Evolutionary conservation across 2,113 vertebrate genomes (phyloP), one percentile per base, ranked within the genome.

Genomic region (Calyptomena viridis): DNA sequence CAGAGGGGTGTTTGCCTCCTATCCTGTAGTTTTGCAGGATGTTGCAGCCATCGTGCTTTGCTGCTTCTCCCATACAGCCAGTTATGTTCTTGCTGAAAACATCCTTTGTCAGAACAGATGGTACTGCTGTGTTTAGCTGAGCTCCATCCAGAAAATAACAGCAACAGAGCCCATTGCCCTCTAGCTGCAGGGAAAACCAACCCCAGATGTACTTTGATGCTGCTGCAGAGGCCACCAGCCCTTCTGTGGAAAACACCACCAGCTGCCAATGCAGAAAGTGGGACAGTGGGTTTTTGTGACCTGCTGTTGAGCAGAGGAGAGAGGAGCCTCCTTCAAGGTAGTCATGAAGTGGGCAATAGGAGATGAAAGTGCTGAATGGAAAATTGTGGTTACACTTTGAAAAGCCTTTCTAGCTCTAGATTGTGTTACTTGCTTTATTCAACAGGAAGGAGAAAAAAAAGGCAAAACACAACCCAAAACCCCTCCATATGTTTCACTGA

Each of bases 81-180:
- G 67, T 73, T 0, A 0, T 47, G 14, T n/a, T 82, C 94, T 90
- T 56, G 18, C 50, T 84, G 79, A 42, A 63, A 76, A 39, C 6
- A 30, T 52, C 33, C 33, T 82, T 73, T 69, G n/a, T 74, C 81
- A 89, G 77, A 79, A 80, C 74, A 93, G 78, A 85, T 85, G 78
- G 66, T 14, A 75, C 50, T 84, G 58, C 74, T 84, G 62, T 73
- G 74, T 90, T 89, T 83, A 82, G 67, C 75, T 93, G 23, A 83
- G 33, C 33, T 91, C 21, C 11, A 33, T 95, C 71, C 93, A 94
- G 78, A 95, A 95, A 87, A 87, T 50, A 72, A 35, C 53, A 94
- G 71, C 74, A 83, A 5, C 15, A 77, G 67, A 80, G 40, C n/a
- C 78, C 81, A 66, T 42, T 89, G 31, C 71, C 71, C 62, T 89